A percentile compares a stretch with the other conserved stretches of the same genome.
Evolutionary conservation across 1,140 invertebrate species (phyloP).

Genomic region (Drosophila chauvacae): DNA sequence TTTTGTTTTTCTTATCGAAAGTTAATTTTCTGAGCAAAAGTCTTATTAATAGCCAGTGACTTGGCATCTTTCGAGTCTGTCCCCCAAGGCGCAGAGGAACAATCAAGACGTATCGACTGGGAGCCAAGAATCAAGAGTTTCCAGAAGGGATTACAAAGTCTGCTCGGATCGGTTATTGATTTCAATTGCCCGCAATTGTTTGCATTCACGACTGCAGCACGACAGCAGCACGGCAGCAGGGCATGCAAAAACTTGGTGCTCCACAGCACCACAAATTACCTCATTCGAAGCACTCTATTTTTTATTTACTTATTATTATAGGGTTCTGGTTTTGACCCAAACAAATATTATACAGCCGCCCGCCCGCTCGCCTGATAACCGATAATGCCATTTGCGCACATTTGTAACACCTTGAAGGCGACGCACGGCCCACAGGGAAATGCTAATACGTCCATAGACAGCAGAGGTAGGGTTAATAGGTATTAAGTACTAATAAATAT

Average conservation of each 20-base stretch:
- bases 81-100: neutral
- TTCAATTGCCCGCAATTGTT: slow-evolving; percentile 78
- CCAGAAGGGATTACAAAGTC: slow-evolving; percentile 56
- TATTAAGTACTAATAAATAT: neutral
- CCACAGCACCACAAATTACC: slow-evolving; percentile 11
- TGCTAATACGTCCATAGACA: slow-evolving; percentile 25
- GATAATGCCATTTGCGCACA: slow-evolving; percentile 50
- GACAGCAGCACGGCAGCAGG: slow-evolving; percentile 23
- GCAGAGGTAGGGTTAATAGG: slow-evolving; percentile 1
- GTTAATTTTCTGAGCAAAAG: slow-evolving; percentile 59
- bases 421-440: slow-evolving; percentile 34
- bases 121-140: slow-evolving; percentile 22
- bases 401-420: slow-evolving; percentile 67
- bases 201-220: slow-evolving; percentile 34
- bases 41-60: slow-evolving; percentile 71
- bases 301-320: slow-evolving; percentile 18
- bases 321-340: slow-evolving; percentile 39
- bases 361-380: slow-evolving; percentile 36
- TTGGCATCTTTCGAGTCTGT: slow-evolving; percentile 41
- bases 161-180: slow-evolving; percentile 66
- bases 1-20: slow-evolving; percentile 56
- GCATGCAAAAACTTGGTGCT: slow-evolving; percentile 21
- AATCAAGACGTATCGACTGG: slow-evolving; percentile 9
- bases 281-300: slow-evolving; percentile 12
- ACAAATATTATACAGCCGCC: slow-evolving; percentile 49